Evolutionary conservation across 1,140 invertebrate genomes (phyloP).

Genomic region (Leptestheria dahalacensis): DNA sequence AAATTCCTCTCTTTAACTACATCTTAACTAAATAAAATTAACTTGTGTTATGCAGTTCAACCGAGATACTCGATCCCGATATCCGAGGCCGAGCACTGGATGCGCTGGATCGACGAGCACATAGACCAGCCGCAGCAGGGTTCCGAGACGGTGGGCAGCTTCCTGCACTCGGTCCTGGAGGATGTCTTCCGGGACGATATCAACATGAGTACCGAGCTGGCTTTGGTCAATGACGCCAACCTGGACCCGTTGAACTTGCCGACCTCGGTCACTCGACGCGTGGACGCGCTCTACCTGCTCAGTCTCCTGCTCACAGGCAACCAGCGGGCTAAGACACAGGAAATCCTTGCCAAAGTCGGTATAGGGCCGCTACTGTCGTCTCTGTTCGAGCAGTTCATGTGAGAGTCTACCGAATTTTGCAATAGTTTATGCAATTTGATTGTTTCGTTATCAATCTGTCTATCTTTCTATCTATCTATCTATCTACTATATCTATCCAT

Average conservation of each 20-base stretch:
- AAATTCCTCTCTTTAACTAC: too few relatives aligned
- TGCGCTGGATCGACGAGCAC: conserved; percentile 32
- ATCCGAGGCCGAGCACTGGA: conserved; percentile 32
- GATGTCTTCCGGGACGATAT: conserved; percentile 24
- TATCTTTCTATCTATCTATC: neutral
- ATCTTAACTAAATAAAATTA: too few relatives aligned
- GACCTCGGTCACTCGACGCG: conserved; percentile 29
- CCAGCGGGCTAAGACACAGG: conserved; percentile 31
- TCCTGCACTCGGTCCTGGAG: conserved; percentile 14
- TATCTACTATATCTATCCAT: neutral
- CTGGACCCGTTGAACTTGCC: conserved; percentile 27
- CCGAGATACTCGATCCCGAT: conserved; percentile 28
- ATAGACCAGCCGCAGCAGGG: conserved; percentile 28
- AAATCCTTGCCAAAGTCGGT: conserved; percentile 30
- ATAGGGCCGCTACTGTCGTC: conserved; percentile 30
- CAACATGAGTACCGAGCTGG: conserved; percentile 21
- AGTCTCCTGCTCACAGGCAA: conserved; percentile 33
- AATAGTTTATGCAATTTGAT: neutral
- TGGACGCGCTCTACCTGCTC: conserved; percentile 33
- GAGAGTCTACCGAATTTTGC: conserved; percentile 21
- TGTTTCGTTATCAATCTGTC: neutral
- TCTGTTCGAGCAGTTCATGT: conserved; percentile 35
- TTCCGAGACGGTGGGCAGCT: conserved; percentile 9
- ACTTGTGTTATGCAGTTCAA: too few relatives aligned
- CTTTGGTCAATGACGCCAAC: conserved; percentile 19